Base-by-base conservation (phyloP, 2,113 vertebrate genomes). In the Prunella fulvescens region DNA sequence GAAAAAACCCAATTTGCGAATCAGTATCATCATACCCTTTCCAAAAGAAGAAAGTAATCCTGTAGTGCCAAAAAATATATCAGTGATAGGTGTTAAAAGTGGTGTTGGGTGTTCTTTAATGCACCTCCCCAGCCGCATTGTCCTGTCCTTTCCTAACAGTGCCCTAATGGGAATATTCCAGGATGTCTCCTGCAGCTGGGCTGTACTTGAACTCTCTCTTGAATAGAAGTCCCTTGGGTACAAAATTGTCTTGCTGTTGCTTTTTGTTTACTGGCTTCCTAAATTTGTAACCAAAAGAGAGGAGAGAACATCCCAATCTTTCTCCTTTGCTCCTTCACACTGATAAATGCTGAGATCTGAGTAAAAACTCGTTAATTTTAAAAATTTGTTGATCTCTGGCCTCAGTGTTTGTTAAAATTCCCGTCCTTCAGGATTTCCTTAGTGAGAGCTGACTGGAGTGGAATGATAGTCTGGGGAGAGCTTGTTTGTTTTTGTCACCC, bases 31-130 rank as follows among this genome's bases (percentile, higher is more conserved):
- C 31, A 8, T 66, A n/a, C 78, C 65, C 85, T 94, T 97, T 92
- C 78, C 84, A 77, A 73, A 94, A 96, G 86, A 97, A 82, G 70
- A 95, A 33, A 72, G 60, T 48, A 82, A 89, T 67, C 12, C n/a
- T 44, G 16, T 86, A 79, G 44, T 95, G 70, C 70, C 73, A 80
- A 56, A 92, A 76, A 64, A 73, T 54, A 86, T 80, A 23, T 78
- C 19, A 44, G 58, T 62, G 62, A 45, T 31, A 78, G 73, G 37
- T 10, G 45, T 95, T 91, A 20, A 19, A 29, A 42, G 24, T 50
- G 10, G 31, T 74, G 35, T 22, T 82, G 86, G 17, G 25, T 96
- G 86, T 54, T 42, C 33, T 40, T 66, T 54, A 39, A 13, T 45
- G 7, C 14, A 19, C 31, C 22, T 88, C 33, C 61, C 24, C 25